Base-by-base conservation (phyloP, 2,797 vertebrate genomes). In the Dermochelys coriacea region DNA sequence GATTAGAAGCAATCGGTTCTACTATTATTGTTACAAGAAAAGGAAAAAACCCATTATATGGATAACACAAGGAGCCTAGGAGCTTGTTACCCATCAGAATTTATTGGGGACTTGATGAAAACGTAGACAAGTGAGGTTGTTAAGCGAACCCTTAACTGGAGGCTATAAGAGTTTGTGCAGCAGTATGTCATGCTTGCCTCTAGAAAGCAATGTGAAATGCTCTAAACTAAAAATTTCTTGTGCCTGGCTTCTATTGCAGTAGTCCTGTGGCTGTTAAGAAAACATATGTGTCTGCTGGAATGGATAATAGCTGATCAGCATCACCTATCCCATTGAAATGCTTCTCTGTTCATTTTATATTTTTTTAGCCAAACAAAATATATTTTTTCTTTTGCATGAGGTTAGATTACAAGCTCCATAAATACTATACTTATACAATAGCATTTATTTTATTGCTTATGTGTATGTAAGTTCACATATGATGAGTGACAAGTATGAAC, bases 291-390 rank as follows among this genome's bases (percentile, higher is more conserved):
- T 96, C 95, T 97, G 95, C 95, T 96, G 96, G 97, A 96, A 98
- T 94, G 96, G 96, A 94, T 97, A 97, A 98, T 97, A 97, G 98
- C 97, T 97, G 97, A 97, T 98, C 96, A 97, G 98, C 96, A 97
- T 94, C 98, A 97, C 96, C 91, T 95, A 95, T 97, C 95, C 97
- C 94, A 75, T 93, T 98, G 96, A 95, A 97, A 52, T 97, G 84
- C 92, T 97, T 93, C 93, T 96, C 96, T 92, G 95, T 97, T 97
- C 97, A 94, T 97, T 97, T 97, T 97, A 97, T 68, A 57, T 97
- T 97, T 95, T 95, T 97, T 96, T 92, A 95, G 93, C 91, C 90
- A 97, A 97, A 93, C 93, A 91, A 97, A 95, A 96, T 96, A 97
- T 97, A 97, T 97, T 97, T 98, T 98, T 97, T 93, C 96, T 96